Conservation (phyloP, 2,888 invertebrate species). For the Caenorhabditis zanzibari region DNA sequence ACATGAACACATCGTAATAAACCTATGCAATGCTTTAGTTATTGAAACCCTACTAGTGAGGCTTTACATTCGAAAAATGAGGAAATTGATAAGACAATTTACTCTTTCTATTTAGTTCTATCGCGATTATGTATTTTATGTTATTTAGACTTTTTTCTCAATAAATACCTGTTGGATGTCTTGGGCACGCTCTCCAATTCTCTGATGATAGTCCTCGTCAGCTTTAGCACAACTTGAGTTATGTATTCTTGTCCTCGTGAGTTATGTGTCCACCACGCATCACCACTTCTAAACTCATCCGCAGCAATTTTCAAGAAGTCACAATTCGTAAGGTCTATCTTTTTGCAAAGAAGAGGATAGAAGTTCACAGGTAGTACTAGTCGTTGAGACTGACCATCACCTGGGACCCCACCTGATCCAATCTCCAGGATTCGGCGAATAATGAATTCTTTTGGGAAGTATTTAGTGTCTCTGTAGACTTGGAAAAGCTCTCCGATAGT, state of each 20-base stretch:
- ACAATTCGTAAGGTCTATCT: slow-evolving; percentile 66
- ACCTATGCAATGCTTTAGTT: too few relatives aligned
- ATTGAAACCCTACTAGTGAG: too few relatives aligned
- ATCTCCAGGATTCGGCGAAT: slow-evolving; percentile 73
- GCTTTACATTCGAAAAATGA: background rate
- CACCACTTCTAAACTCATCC: slow-evolving; percentile 72
- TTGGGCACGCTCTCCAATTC: slow-evolving; percentile 52
- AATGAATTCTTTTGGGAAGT: slow-evolving; percentile 76
- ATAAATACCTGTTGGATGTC: slow-evolving; percentile 32
- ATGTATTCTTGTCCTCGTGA: slow-evolving; percentile 73
- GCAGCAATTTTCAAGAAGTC: slow-evolving; percentile 70
- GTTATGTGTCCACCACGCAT: slow-evolving; percentile 79
- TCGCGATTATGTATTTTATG: background rate
- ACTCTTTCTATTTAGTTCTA: slow-evolving; percentile 15
- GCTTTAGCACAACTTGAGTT: slow-evolving; percentile 65
- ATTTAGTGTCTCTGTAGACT: slow-evolving; percentile 69
- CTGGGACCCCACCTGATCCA: slow-evolving; percentile 51
- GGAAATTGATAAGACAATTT: slow-evolving; percentile 15
- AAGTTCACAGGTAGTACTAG: slow-evolving; percentile 51
- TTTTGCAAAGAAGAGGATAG: slow-evolving; percentile 64
- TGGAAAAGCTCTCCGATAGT: slow-evolving; percentile 64
- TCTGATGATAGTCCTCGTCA: slow-evolving; percentile 55
- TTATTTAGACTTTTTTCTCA: background rate
- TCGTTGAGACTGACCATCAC: slow-evolving; percentile 29
- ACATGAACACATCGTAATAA: too few relatives aligned